Conservation (phyloP, 2,888 invertebrate genomes). For the Pasiphila rectangulata region DNA sequence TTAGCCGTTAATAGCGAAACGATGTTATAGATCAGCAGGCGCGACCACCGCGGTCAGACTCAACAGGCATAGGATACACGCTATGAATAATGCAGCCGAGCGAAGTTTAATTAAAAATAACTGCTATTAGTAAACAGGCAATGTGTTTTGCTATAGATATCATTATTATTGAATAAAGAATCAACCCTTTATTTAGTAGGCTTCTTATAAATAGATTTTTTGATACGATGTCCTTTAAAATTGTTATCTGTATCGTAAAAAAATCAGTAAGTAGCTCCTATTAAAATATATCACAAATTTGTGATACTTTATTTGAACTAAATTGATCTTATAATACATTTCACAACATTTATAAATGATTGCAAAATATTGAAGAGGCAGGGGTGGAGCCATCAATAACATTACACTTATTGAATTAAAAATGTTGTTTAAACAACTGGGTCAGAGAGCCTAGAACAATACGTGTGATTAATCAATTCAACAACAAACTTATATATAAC, state of each 20-base stretch:
- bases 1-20: slow-evolving; percentile 36
- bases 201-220: too few relatives aligned
- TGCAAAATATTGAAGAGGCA: slow-evolving; percentile 1
- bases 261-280: too few relatives aligned
- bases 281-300: too few relatives aligned
- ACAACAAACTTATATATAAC: not conserved
- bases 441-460: slow-evolving; percentile 1
- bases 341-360: slow-evolving; percentile 2
- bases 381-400: not conserved
- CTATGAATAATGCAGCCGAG: slow-evolving; percentile 34
- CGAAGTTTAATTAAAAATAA: slow-evolving; percentile 24
- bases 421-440: slow-evolving; percentile 20
- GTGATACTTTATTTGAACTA: too few relatives aligned
- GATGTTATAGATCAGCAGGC: slow-evolving; percentile 34
- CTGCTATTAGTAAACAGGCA: slow-evolving; percentile 11
- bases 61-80: slow-evolving; percentile 21
- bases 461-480: slow-evolving; percentile 20
- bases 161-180: too few relatives aligned
- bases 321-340: slow-evolving; percentile 5
- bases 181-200: too few relatives aligned
- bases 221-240: too few relatives aligned
- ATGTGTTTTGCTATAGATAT: too few relatives aligned
- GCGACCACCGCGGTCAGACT: slow-evolving; percentile 21
- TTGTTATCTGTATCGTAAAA: too few relatives aligned
- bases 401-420: not conserved